These are phyloP conservation scores for Synanthedon myopaeformis DNA, from an alignment of 2,888 invertebrate species.

Conservation along the genomic window DNA sequence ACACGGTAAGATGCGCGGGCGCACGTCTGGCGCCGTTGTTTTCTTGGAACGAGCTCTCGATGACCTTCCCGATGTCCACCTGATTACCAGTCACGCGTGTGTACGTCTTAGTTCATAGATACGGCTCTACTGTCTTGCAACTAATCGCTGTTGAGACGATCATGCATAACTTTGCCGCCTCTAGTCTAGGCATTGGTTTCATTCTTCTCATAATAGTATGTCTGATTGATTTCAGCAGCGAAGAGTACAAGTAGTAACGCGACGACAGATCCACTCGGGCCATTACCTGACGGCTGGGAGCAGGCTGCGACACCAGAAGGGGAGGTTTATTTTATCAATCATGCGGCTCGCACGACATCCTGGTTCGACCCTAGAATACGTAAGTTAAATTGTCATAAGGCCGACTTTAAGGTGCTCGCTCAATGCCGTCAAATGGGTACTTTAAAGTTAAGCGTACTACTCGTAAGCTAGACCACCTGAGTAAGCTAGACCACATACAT, in stretches of 20 bases:
- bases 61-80: conserved; percentile 49
- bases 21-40: conserved; percentile 44
- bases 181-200: background rate
- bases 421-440: background rate
- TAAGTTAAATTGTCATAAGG: conserved; percentile 68
- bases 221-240: conserved; percentile 66
- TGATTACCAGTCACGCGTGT: conserved; percentile 43
- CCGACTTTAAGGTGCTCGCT: background rate
- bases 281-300: conserved; percentile 90
- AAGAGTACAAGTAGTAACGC: conserved; percentile 65
- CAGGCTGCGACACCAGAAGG: conserved; percentile 87
- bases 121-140: conserved; percentile 41
- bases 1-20: conserved; percentile 17
- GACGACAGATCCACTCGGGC: conserved; percentile 74
- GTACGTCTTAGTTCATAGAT: conserved; percentile 31
- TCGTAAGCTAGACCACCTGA: no score
- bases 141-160: conserved; percentile 64
- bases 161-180: conserved; percentile 18
- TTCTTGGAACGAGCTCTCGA: conserved; percentile 47
- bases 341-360: conserved; percentile 92
- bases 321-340: conserved; percentile 91
- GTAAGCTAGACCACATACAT: no score
- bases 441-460: no score
- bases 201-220: conserved; percentile 10
- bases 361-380: conserved; percentile 99